A percentile compares a stretch with the other conserved stretches of the same genome.
Conservation (phyloP, 2,113 vertebrate species). For the Agelaius phoeniceus region DNA sequence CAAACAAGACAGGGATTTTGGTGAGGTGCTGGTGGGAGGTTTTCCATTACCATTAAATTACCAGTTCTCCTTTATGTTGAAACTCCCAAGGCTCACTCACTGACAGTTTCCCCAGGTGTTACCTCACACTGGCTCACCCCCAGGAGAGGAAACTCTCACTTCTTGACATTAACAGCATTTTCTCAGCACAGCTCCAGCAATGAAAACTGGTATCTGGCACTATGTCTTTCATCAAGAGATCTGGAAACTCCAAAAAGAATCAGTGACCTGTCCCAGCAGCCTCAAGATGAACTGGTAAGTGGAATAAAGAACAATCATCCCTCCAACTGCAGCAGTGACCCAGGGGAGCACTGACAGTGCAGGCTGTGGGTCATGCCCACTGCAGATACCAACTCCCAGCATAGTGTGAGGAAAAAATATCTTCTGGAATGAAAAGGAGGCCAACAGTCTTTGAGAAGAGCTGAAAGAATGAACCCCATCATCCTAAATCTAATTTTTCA, state of each 20-base stretch:
- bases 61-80: not conserved
- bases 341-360: not conserved
- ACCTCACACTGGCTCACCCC: not conserved
- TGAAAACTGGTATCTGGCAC: not conserved
- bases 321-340: not conserved
- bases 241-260: not conserved
- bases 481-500: not conserved
- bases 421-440: not conserved
- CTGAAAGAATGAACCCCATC: not conserved
- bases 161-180: not conserved
- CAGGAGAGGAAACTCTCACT: not conserved
- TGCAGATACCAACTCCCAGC: not conserved
- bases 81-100: not conserved
- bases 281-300: not conserved
- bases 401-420: not conserved
- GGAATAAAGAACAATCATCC: not conserved
- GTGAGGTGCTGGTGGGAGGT: not conserved
- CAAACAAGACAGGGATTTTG: not conserved
- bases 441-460: not conserved
- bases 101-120: not conserved
- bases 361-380: not conserved
- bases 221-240: not conserved
- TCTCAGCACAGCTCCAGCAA: not conserved
- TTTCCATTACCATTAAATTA: not conserved
- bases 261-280: not conserved